These are phyloP conservation scores for Netelia inedita DNA, from an alignment of 2,888 invertebrate species.

Conservation along the genomic window DNA sequence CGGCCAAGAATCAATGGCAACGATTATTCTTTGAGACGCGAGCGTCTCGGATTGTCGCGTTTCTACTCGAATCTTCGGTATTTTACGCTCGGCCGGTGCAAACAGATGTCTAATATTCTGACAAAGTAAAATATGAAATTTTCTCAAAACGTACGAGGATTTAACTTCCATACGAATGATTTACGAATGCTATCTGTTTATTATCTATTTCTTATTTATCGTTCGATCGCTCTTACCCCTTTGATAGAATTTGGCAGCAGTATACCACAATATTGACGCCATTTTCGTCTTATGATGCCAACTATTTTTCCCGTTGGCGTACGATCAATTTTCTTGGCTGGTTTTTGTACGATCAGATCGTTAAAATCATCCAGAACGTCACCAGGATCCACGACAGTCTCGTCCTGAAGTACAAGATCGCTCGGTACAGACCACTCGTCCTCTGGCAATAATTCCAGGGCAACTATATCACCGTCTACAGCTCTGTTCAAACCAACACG, in stretches of 20 bases:
- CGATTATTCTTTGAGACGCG: conserved; percentile 94
- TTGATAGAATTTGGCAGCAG: conserved; percentile 91
- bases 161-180: conserved; percentile 31
- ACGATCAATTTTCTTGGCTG: conserved; percentile 75
- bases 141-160: conserved; percentile 50
- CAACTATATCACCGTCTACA: conserved; percentile 97
- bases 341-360: conserved; percentile 77
- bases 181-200: conserved; percentile 18
- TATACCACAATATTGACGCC: conserved; percentile 99
- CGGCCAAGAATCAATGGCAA: conserved; percentile 99
- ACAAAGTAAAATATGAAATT: conserved; percentile 51
- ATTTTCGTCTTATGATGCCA: conserved; percentile 98
- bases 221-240: conserved; percentile 84
- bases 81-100: conserved; percentile 96
- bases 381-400: conserved; percentile 89
- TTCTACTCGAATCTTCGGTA: conserved; percentile 98
- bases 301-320: conserved; percentile 93
- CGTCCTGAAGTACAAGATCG: conserved; percentile 92
- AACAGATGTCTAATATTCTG: conserved; percentile 92
- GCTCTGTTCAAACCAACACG: conserved; percentile 95
- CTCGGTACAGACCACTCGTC: conserved; percentile 96
- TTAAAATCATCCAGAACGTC: conserved; percentile 89
- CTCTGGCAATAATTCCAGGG: conserved; percentile 94
- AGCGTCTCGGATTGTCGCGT: conserved; percentile 95
- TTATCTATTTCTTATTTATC: conserved; percentile 25